Evolutionary conservation across 2,113 vertebrate species (phyloP), one percentile per base, ranked within the genome.

Genomic region (Podarcis raffonei): DNA sequence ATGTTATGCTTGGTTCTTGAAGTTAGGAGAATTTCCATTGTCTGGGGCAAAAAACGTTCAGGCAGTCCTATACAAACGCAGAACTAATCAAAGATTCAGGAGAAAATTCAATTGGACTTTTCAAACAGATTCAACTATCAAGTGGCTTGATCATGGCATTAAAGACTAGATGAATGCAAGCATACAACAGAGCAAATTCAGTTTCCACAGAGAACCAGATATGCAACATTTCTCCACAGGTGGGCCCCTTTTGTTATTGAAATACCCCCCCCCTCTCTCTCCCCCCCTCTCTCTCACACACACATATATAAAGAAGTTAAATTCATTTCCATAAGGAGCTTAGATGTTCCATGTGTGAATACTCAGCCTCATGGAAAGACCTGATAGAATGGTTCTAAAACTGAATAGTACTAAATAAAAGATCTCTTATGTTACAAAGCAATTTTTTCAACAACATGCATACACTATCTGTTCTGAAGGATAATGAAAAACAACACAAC

Each of bases 401-500:
- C 74, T 8, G 85, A 2, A 62, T 85, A 74, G 57, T 37, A 66
- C 5, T 25, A 59, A 90, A 0, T 2, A 91, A 78, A 1, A 0
- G n/a, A 30, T 18, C 1, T 15, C 12, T 88, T 30, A 0, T 25
- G 62, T 18, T n/a, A n/a, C 13, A 27, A 57, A 39, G 3, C 20
- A 25, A 81, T 89, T 11, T 32, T 87, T 79, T 74, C n/a, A 0
- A 0, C 27, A 65, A 65, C 20, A 82, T 0, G n/a, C 20, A 59
- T 0, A 15, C 5, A n/a, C 37, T 6, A 76, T 37, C 35, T 32
- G 37, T 22, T 83, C 62, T 83, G 85, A 80, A 84, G 81, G 62
- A 39, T 0, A 6, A 39, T 0, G 15, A 81, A 83, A 11, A 76
- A 75, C 83, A 2, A 2, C 48, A 0, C 0, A n/a, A 25, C 27